phyloP scores from a whole-genome alignment of 2,797 vertebrate species.

The Ammospiza maritima region DNA sequence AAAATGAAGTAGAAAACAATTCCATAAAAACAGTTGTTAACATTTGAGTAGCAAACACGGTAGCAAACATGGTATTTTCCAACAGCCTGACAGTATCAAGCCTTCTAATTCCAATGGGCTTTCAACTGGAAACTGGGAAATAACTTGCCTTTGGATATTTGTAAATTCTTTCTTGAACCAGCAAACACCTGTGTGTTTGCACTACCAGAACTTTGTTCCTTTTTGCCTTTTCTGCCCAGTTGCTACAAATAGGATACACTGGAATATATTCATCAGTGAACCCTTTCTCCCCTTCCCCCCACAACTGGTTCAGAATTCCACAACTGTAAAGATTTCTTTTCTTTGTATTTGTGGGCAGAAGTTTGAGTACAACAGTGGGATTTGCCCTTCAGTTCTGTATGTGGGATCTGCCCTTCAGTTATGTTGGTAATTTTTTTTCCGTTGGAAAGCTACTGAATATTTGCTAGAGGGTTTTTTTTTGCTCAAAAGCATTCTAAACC shows the following conservation, averaged over 20 bases:
- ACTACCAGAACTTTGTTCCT: background rate
- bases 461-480: background rate
- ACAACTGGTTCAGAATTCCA: background rate
- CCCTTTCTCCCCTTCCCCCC: fast-evolving
- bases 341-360: background rate
- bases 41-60: background rate
- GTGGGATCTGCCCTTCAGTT: background rate
- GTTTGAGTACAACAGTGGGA: background rate
- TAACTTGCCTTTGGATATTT: background rate
- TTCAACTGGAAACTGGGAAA: background rate
- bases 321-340: background rate
- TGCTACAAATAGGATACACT: background rate
- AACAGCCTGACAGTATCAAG: background rate
- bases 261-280: background rate
- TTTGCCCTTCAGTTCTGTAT: background rate
- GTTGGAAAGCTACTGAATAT: background rate
- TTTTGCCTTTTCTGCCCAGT: background rate
- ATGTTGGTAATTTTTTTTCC: constrained; percentile 15
- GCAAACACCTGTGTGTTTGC: background rate
- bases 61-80: background rate
- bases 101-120: background rate
- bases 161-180: background rate
- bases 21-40: background rate
- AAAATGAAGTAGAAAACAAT: constrained; percentile 25
- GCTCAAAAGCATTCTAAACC: background rate